Percentiles rank a stretch among this genome's conserved stretches.
Conservation (phyloP, 2,888 invertebrate species). For the Drepana falcataria region DNA sequence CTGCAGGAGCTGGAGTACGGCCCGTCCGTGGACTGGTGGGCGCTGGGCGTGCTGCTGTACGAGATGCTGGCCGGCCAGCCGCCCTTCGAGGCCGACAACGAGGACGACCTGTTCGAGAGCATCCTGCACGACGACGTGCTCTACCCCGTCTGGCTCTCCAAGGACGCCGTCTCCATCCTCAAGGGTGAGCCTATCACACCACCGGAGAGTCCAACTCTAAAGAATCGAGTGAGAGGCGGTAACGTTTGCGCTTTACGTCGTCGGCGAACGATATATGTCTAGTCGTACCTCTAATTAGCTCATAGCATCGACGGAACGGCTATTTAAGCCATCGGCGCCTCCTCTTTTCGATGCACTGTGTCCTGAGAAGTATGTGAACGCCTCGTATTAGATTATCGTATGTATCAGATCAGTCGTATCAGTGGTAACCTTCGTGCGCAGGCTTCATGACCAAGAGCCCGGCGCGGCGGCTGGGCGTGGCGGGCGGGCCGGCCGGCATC, state of each 20-base stretch:
- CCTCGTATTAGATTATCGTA: no score
- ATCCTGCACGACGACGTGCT: conserved; percentile 98
- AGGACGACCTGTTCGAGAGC: conserved; percentile 99
- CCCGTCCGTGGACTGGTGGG: conserved; percentile 97
- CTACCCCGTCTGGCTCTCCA: conserved; percentile 94
- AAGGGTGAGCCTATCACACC: conserved; percentile 37
- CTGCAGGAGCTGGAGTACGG: conserved; percentile 95
- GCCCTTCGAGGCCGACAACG: conserved; percentile 99
- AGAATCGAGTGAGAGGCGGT: no score
- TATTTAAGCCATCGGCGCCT: no score
- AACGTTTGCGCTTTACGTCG: no score
- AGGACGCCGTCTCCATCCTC: conserved; percentile 66
- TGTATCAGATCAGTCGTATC: no score
- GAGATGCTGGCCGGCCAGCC: conserved; percentile 99
- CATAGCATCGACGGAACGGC: no score
- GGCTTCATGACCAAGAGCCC: conserved; percentile 99
- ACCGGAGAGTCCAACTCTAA: no score
- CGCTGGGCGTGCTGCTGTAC: conserved; percentile 97
- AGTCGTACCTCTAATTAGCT: no score
- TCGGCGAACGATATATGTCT: no score
- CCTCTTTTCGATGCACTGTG: no score
- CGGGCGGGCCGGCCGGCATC: conserved; percentile 88
- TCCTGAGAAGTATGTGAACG: no score
- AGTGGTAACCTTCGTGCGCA: no score
- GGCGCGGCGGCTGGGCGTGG: conserved; percentile 94